Conservation (phyloP, 2,113 vertebrate genomes). For the Phylloscopus trochilus region DNA sequence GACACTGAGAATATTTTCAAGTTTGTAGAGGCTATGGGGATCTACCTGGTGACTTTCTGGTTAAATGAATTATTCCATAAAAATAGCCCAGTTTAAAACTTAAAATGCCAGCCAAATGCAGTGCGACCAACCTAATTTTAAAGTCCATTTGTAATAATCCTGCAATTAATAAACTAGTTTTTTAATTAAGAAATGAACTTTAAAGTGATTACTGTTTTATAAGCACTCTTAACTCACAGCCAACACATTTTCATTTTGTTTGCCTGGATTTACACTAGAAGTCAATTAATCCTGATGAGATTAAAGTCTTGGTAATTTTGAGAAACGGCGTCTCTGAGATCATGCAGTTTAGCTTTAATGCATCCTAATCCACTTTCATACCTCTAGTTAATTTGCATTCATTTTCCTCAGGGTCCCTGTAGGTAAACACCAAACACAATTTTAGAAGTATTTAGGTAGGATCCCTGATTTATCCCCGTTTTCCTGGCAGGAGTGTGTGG, state of each 20-base stretch:
- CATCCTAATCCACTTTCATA: neutral
- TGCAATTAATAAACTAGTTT: neutral
- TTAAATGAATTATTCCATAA: neutral
- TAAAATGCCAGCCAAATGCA: neutral
- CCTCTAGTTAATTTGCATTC: neutral
- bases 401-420: neutral
- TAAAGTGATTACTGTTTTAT: neutral
- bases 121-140: neutral
- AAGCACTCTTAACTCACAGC: neutral
- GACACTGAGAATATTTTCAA: neutral
- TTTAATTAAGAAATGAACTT: slow-evolving; percentile 29
- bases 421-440: neutral
- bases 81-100: neutral
- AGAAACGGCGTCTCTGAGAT: neutral
- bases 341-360: neutral
- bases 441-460: neutral
- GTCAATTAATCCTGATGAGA: slow-evolving; percentile 19
- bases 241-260: slow-evolving; percentile 6
- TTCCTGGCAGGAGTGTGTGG: neutral
- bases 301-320: neutral
- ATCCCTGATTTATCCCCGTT: neutral
- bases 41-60: neutral
- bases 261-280: neutral
- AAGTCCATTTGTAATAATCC: neutral
- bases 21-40: neutral